phyloP scores from a whole-genome alignment of 2,113 vertebrate genomes.

The Forbesichthys agassizii region DNA sequence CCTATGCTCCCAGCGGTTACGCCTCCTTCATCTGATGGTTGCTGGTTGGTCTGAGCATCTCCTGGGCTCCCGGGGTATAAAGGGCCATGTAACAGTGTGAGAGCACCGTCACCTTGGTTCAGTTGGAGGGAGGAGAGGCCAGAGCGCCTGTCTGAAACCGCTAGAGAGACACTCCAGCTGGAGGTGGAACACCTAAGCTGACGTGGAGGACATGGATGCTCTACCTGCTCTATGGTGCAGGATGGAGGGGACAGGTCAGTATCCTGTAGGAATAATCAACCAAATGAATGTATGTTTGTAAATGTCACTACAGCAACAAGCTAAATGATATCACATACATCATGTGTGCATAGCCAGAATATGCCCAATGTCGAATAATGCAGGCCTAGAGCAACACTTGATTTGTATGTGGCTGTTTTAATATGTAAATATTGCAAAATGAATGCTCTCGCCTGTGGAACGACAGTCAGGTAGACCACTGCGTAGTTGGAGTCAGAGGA shows the following conservation, averaged over 20 bases:
- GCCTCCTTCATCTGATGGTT: constrained; percentile 19
- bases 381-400: no score
- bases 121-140: constrained; percentile 72
- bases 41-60: constrained; percentile 3
- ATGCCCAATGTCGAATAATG: no score
- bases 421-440: not conserved
- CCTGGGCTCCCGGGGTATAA: constrained; percentile 6
- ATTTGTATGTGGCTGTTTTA: no score
- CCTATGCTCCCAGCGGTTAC: not conserved
- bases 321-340: no score
- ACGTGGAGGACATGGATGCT: constrained; percentile 49
- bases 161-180: constrained; percentile 70
- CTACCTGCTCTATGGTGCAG: constrained; percentile 56
- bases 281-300: not conserved
- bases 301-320: no score
- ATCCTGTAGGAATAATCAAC: constrained; percentile 50
- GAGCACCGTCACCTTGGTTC: constrained; percentile 58
- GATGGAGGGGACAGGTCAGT: constrained; percentile 65
- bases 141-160: constrained; percentile 69
- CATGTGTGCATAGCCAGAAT: no score
- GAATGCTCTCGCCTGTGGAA: constrained; percentile 63
- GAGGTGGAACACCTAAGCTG: constrained; percentile 49
- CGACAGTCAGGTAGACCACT: constrained; percentile 77
- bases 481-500: constrained; percentile 71
- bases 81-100: constrained; percentile 56